A percentile compares a stretch with the other conserved stretches of the same genome.
Evolutionary conservation across 2,797 vertebrate genomes (phyloP).

Genomic region (Paramormyrops hopkinsi): DNA sequence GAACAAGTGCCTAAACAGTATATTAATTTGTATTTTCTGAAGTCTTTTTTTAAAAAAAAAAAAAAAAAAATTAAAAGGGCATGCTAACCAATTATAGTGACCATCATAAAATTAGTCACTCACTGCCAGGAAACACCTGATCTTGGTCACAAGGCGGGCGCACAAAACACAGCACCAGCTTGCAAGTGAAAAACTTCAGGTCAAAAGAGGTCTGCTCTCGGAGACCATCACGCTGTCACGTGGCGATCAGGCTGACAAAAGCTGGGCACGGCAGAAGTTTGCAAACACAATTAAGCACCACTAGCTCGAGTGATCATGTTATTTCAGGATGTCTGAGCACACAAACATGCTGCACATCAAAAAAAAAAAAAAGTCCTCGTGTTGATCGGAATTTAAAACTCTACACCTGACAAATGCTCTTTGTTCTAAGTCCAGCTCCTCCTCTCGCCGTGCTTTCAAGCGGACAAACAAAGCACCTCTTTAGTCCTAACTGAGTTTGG

Average conservation of each 20-base stretch:
- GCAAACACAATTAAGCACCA: background rate
- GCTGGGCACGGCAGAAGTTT: background rate
- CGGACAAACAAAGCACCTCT: conserved; percentile 34
- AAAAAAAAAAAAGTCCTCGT: background rate
- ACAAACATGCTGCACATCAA: background rate
- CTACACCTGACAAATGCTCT: background rate
- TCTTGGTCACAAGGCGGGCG: background rate
- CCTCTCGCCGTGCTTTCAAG: background rate
- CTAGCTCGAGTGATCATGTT: background rate
- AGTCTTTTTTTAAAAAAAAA: background rate
- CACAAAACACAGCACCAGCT: background rate
- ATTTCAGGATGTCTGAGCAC: background rate
- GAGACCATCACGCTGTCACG: background rate
- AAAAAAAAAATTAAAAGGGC: background rate
- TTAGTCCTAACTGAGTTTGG: conserved; percentile 34
- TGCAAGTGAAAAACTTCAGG: background rate
- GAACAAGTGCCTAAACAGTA: conserved; percentile 2
- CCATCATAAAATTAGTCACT: background rate
- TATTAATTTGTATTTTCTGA: background rate
- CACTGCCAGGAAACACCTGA: conserved; percentile 2
- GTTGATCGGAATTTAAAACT: background rate
- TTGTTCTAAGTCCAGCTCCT: background rate
- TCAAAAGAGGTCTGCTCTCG: background rate
- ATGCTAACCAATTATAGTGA: background rate
- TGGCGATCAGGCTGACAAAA: background rate